phyloP scores from a whole-genome alignment of 2,888 invertebrate species.

The Polyommatus icarus region DNA sequence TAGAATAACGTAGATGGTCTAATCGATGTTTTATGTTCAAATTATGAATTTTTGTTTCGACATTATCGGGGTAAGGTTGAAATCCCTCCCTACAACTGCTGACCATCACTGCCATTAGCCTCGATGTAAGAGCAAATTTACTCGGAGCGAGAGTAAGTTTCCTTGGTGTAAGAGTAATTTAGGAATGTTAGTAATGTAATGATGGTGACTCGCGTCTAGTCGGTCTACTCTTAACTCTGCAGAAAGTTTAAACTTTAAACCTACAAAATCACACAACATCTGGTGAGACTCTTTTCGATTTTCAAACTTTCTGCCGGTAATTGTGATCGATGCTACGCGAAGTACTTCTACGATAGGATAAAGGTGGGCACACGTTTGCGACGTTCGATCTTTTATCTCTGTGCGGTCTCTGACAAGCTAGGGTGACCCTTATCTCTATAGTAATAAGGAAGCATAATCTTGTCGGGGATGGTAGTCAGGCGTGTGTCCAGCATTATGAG shows the following conservation, averaged over 20 bases:
- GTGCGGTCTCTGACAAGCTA: background rate
- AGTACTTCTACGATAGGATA: background rate
- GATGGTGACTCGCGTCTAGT: slow-evolving; percentile 42
- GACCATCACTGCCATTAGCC: slow-evolving; percentile 74
- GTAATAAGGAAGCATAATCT: background rate
- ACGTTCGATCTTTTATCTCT: background rate
- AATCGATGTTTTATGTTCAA: slow-evolving; percentile 52
- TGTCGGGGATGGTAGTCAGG: background rate
- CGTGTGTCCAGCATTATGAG: background rate
- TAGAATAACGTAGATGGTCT: slow-evolving; percentile 44
- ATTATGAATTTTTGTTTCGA: slow-evolving; percentile 52
- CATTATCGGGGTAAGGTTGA: slow-evolving; percentile 56
- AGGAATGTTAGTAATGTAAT: slow-evolving; percentile 47
- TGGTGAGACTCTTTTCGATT: background rate
- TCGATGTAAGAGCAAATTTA: slow-evolving; percentile 54
- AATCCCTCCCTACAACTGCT: slow-evolving; percentile 71
- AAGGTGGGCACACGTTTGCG: background rate
- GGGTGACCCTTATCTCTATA: slow-evolving; percentile 23
- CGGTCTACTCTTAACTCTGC: background rate
- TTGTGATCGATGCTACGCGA: slow-evolving; percentile 7
- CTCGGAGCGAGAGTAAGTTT: slow-evolving; percentile 54
- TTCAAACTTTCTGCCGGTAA: background rate
- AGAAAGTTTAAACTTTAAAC: background rate
- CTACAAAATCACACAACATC: background rate
- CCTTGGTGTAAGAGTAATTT: slow-evolving; percentile 55